Conservation (phyloP, 1,140 invertebrate species). For the Leptinotarsa lineolata region DNA sequence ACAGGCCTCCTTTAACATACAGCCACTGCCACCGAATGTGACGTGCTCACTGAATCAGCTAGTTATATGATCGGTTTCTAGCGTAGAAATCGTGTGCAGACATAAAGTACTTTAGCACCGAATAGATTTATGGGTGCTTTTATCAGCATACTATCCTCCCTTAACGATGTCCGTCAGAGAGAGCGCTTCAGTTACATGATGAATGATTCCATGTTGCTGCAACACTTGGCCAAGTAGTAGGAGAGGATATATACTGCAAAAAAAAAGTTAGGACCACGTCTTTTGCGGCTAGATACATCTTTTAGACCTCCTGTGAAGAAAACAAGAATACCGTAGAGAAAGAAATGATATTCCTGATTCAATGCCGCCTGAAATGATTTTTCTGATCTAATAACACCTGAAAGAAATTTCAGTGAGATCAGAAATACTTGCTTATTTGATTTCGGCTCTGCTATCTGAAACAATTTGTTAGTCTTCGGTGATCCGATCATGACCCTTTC, state of each 20-base stretch:
- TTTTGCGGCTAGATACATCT: too few relatives aligned
- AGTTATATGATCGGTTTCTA: conserved; percentile 41
- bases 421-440: too few relatives aligned
- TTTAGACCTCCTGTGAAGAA: too few relatives aligned
- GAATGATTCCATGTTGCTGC: conserved; percentile 40
- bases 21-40: conserved; percentile 37
- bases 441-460: too few relatives aligned
- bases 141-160: conserved; percentile 47
- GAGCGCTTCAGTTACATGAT: conserved; percentile 30
- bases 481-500: too few relatives aligned
- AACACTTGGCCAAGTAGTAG: conserved; percentile 38
- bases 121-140: conserved; percentile 50
- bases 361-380: too few relatives aligned
- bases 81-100: conserved; percentile 44
- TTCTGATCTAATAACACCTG: too few relatives aligned
- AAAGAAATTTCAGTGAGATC: too few relatives aligned
- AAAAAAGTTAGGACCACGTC: not conserved
- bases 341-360: too few relatives aligned
- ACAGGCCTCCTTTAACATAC: conserved; percentile 35
- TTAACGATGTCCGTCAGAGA: conserved; percentile 48
- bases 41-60: conserved; percentile 41
- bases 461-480: too few relatives aligned
- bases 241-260: conserved; percentile 13
- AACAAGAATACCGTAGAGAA: too few relatives aligned
- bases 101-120: conserved; percentile 47